Evolutionary conservation across 2,888 invertebrate genomes (phyloP).

Genomic region (Congeria kusceri): DNA sequence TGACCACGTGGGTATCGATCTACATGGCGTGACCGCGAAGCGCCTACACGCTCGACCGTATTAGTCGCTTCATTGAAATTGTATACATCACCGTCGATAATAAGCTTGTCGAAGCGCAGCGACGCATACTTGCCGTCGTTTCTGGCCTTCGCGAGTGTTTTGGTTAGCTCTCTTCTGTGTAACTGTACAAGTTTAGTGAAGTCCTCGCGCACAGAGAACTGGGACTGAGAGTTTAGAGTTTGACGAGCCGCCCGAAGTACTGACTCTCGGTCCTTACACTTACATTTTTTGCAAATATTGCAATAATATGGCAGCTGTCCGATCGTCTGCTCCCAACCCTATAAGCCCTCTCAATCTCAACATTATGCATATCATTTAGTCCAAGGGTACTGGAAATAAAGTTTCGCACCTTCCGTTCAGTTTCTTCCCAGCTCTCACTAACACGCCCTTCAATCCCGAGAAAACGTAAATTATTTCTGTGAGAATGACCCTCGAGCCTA

Average conservation of each 20-base stretch:
- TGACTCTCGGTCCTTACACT: too few species aligned
- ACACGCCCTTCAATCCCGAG: background rate
- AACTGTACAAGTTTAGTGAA: too few species aligned
- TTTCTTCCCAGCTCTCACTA: slow-evolving; percentile 17
- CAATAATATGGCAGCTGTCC: slow-evolving; percentile 1
- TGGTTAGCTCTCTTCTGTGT: too few species aligned
- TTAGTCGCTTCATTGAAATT: background rate
- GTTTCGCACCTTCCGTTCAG: slow-evolving; percentile 10
- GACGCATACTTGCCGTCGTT: too few species aligned
- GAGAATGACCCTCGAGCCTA: slow-evolving; percentile 16
- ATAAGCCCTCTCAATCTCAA: slow-evolving; percentile 23
- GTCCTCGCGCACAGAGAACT: too few species aligned
- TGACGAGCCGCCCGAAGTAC: background rate
- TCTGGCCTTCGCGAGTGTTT: too few species aligned
- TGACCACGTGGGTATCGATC: too few species aligned
- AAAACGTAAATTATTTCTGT: slow-evolving; percentile 14
- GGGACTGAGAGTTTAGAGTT: too few species aligned
- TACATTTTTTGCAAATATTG: too few species aligned
- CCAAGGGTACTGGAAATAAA: too few species aligned
- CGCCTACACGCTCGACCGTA: background rate
- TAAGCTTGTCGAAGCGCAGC: background rate
- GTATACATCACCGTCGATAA: background rate
- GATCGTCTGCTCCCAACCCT: slow-evolving; percentile 5
- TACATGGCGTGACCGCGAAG: too few species aligned
- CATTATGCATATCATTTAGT: too few species aligned